A percentile compares a stretch with the other conserved stretches of the same genome.
Evolutionary conservation across 1,140 invertebrate genomes (phyloP).

Genomic region (Heterodera schachtii): DNA sequence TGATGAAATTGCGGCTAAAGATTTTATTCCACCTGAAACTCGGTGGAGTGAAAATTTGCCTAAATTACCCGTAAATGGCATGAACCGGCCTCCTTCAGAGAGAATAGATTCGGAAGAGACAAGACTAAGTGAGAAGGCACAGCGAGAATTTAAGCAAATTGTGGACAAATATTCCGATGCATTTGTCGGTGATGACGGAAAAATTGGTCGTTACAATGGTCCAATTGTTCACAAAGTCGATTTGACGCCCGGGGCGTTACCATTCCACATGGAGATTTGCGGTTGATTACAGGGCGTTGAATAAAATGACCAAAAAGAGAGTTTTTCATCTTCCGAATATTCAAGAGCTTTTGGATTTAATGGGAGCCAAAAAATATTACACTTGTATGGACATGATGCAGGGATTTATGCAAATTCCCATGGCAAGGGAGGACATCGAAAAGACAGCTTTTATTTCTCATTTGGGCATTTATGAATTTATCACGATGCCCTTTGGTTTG

Average conservation of each 20-base stretch:
- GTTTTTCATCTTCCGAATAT: conserved; percentile 19
- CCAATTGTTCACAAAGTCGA: conserved; percentile 6
- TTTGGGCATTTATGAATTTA: too few relatives aligned
- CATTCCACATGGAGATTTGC: conserved; percentile 1
- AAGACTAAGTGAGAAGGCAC: not conserved
- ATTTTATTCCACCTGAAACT: too few relatives aligned
- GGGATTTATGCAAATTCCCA: too few relatives aligned
- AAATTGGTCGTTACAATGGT: not conserved
- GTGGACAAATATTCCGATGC: not conserved
- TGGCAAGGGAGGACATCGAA: too few relatives aligned
- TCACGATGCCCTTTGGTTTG: too few relatives aligned
- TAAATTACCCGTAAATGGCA: not conserved
- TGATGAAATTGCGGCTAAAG: too few relatives aligned
- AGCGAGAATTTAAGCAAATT: not conserved
- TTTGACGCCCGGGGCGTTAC: not conserved
- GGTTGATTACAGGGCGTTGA: not conserved
- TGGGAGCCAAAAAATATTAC: too few relatives aligned
- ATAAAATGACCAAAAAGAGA: too few relatives aligned
- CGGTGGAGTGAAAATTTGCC: too few relatives aligned
- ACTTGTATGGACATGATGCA: not conserved
- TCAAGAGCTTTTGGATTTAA: not conserved
- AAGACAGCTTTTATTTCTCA: too few relatives aligned
- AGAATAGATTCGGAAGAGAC: not conserved
- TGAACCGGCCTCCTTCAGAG: not conserved
- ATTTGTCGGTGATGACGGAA: not conserved